Conservation (phyloP, 2,113 vertebrate species). For the Prunella fulvescens region DNA sequence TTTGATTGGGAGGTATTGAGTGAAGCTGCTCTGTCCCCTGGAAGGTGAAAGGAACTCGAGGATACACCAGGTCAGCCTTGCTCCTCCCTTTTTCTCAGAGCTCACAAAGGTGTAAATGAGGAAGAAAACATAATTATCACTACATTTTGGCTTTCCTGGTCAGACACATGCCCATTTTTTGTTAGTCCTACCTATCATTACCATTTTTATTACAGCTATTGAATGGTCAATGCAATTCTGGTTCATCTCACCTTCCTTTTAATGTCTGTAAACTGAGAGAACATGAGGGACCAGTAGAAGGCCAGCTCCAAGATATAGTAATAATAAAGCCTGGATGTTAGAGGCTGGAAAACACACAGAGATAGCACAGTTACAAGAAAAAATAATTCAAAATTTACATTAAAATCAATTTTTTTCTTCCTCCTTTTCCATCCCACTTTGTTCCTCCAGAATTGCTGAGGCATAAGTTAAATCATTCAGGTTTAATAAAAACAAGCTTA, state of each 20-base stretch:
- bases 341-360: conserved; percentile 74
- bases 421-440: neutral
- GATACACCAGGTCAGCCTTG: neutral
- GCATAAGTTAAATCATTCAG: neutral
- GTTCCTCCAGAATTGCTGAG: neutral
- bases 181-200: neutral
- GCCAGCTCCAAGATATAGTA: conserved; percentile 91
- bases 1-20: neutral
- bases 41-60: neutral
- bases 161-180: neutral
- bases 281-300: conserved; percentile 98
- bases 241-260: conserved; percentile 90
- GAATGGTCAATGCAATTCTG: neutral
- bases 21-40: neutral
- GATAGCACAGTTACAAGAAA: conserved; percentile 11
- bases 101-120: neutral
- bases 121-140: neutral
- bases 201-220: neutral
- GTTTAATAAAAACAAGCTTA: neutral
- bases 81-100: neutral
- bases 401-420: neutral
- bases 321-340: conserved; percentile 85
- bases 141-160: neutral
- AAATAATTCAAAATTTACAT: neutral
- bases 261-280: conserved; percentile 98